Evolutionary conservation across 2,113 vertebrate species (phyloP).

Genomic region (Oostethus manadensis): DNA sequence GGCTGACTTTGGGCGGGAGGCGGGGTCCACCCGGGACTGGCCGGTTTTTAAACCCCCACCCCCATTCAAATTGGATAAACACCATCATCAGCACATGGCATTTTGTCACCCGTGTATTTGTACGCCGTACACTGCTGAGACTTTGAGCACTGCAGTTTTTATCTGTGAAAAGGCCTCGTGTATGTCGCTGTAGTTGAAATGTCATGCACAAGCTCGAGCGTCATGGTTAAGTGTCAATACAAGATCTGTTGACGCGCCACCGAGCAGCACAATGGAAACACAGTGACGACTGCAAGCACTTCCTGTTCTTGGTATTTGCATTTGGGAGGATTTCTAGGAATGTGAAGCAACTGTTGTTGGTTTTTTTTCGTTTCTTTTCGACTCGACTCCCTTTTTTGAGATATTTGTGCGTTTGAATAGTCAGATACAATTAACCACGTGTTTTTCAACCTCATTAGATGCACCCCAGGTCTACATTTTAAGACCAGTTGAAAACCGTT

Average conservation of each 20-base stretch:
- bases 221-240: constrained; percentile 32
- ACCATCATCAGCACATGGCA: too few relatives aligned
- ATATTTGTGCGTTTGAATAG: constrained; percentile 13
- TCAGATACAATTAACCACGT: background rate
- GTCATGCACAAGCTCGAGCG: constrained; percentile 12
- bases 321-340: constrained; percentile 72
- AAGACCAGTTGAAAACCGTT: too few relatives aligned
- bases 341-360: constrained; percentile 43
- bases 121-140: too few relatives aligned
- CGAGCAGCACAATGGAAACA: constrained; percentile 51
- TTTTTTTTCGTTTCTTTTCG: background rate
- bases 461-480: too few relatives aligned
- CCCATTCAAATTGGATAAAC: constrained; percentile 11
- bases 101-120: too few relatives aligned
- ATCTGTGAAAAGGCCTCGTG: background rate
- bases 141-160: background rate
- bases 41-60: too few relatives aligned
- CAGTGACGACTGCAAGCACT: constrained; percentile 37
- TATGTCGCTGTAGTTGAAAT: constrained; percentile 10
- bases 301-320: constrained; percentile 72
- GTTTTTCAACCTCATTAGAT: background rate
- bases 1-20: too few relatives aligned
- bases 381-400: constrained; percentile 45
- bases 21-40: too few relatives aligned
- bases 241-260: constrained; percentile 48